Conservation (phyloP, 2,797 vertebrate genomes). For the Philypnodon macrostomus region DNA sequence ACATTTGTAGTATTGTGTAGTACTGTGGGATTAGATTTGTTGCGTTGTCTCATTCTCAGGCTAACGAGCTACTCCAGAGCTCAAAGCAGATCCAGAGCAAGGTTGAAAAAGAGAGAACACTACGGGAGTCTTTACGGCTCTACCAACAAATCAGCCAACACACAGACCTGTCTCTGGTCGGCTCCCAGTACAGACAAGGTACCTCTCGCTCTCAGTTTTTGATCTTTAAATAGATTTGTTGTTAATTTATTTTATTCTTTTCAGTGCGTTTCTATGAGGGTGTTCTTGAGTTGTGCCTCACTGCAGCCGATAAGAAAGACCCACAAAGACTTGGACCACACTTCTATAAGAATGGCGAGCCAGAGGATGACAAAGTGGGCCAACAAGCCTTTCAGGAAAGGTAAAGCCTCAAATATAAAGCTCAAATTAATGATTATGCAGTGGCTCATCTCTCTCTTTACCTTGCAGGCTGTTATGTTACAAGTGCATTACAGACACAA, state of each 20-base stretch:
- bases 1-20: conserved; percentile 4
- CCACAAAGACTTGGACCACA: conserved; percentile 94
- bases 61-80: conserved; percentile 93
- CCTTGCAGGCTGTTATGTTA: conserved; percentile 86
- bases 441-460: background rate
- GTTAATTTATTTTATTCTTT: background rate
- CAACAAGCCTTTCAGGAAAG: conserved; percentile 94
- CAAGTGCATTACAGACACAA: conserved; percentile 96
- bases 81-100: conserved; percentile 92
- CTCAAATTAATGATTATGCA: background rate
- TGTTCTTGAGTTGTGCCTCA: conserved; percentile 91
- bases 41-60: conserved; percentile 70
- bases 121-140: conserved; percentile 89
- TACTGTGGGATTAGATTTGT: conserved; percentile 25
- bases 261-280: conserved; percentile 97
- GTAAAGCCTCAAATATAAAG: conserved; percentile 41
- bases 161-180: conserved; percentile 90
- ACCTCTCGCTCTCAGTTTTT: no score
- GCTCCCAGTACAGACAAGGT: conserved; percentile 96
- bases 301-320: conserved; percentile 95
- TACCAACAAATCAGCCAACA: conserved; percentile 97
- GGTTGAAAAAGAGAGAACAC: conserved; percentile 86
- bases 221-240: no score
- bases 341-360: conserved; percentile 96
- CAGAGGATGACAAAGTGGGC: conserved; percentile 88